These are phyloP conservation scores for Drosophila busckii DNA, from an alignment of 1,140 invertebrate genomes.

Conservation along the genomic window DNA sequence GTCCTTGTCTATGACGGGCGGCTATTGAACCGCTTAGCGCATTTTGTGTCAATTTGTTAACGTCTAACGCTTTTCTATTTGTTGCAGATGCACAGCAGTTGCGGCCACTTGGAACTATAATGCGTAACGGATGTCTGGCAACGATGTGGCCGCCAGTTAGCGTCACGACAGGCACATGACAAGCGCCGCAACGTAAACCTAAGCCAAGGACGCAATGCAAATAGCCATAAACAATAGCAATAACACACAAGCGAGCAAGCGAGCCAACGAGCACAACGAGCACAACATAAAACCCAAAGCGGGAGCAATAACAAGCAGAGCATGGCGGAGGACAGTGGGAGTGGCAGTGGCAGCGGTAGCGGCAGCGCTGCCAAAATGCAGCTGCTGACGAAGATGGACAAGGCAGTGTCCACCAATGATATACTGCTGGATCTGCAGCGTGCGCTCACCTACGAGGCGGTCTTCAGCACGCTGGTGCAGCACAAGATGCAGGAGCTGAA, in stretches of 20 bases:
- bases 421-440: slow-evolving; percentile 60
- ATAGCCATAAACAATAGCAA: slow-evolving; percentile 9
- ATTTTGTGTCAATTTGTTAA: slow-evolving; percentile 26
- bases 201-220: slow-evolving; percentile 9
- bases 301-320: slow-evolving; percentile 26
- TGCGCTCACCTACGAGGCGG: slow-evolving; percentile 70
- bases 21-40: slow-evolving; percentile 48
- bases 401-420: slow-evolving; percentile 77
- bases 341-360: slow-evolving; percentile 5
- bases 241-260: slow-evolving; percentile 36
- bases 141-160: slow-evolving; percentile 14
- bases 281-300: slow-evolving; percentile 21
- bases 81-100: slow-evolving; percentile 44
- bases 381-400: slow-evolving; percentile 67
- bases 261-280: slow-evolving; percentile 46
- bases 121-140: too few species aligned
- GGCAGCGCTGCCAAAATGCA: slow-evolving; percentile 34
- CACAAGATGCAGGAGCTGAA: slow-evolving; percentile 78
- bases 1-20: slow-evolving; percentile 42
- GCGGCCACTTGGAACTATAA: slow-evolving; percentile 56
- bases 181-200: background rate
- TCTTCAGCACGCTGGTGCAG: slow-evolving; percentile 69
- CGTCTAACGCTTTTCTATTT: slow-evolving; percentile 32
- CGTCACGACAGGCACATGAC: slow-evolving; percentile 25
- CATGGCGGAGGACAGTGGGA: slow-evolving; percentile 32